These are phyloP conservation scores for Spisula subtruncata DNA, from an alignment of 2,888 invertebrate species.

Conservation along the genomic window DNA sequence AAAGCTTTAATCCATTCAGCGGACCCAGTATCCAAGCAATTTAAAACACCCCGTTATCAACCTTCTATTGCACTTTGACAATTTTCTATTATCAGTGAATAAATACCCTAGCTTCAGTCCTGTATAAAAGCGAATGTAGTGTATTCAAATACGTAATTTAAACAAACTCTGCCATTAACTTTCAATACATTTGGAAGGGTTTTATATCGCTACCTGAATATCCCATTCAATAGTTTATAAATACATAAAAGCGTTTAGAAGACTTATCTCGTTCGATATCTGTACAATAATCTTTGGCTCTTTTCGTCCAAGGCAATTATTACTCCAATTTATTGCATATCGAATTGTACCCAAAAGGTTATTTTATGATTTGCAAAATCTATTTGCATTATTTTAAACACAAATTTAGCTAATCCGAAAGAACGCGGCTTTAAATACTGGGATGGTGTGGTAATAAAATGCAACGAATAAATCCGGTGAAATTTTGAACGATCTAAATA, in stretches of 20 bases:
- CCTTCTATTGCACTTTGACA: slow-evolving; percentile 54
- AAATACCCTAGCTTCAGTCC: slow-evolving; percentile 45
- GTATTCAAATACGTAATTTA: slow-evolving; percentile 63
- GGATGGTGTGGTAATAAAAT: no score
- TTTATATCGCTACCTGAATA: slow-evolving; percentile 42
- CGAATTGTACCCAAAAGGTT: background rate
- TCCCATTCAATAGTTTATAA: slow-evolving; percentile 40
- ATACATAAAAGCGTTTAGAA: slow-evolving; percentile 7
- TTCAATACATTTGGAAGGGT: slow-evolving; percentile 53
- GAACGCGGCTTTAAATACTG: no score
- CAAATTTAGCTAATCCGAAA: background rate
- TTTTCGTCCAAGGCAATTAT: background rate
- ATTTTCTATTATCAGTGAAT: slow-evolving; percentile 62
- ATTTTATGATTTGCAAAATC: background rate
- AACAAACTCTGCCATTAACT: slow-evolving; percentile 67
- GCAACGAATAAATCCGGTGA: no score
- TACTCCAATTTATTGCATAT: slow-evolving; percentile 18
- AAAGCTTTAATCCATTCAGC: background rate
- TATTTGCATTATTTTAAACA: background rate
- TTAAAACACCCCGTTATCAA: slow-evolving; percentile 23
- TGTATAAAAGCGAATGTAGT: slow-evolving; percentile 48
- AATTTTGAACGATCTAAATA: no score
- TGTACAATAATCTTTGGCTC: background rate
- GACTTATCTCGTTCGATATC: slow-evolving; percentile 6
- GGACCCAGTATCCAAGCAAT: slow-evolving; percentile 38